These are phyloP conservation scores for Zaprionus tsacasi DNA, from an alignment of 1,140 invertebrate genomes.

Conservation along the genomic window DNA sequence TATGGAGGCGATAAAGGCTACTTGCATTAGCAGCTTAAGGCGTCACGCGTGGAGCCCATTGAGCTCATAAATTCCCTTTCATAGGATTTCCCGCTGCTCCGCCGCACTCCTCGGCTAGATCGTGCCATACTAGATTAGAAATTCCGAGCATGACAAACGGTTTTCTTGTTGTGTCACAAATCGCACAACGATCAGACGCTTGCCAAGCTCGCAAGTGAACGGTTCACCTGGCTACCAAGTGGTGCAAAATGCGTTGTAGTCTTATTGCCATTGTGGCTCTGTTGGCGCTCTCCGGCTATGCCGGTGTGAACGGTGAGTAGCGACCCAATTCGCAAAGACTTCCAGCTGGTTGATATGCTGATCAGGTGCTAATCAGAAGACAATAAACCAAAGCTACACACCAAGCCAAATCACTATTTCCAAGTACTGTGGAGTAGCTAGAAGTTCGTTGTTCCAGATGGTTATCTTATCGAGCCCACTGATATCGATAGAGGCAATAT, in stretches of 20 bases:
- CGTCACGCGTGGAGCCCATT: slow-evolving; percentile 36
- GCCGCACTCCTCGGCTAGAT: neutral
- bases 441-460: slow-evolving; percentile 6
- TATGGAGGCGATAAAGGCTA: slow-evolving; percentile 32
- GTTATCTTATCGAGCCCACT: slow-evolving; percentile 34
- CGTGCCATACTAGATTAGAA: slow-evolving; percentile 53
- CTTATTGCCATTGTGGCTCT: slow-evolving; percentile 40
- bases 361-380: slow-evolving; percentile 52
- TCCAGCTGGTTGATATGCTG: slow-evolving; percentile 50
- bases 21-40: slow-evolving; percentile 30
- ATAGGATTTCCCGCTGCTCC: neutral
- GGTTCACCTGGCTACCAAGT: slow-evolving; percentile 44
- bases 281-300: slow-evolving; percentile 39
- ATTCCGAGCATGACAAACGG: slow-evolving; percentile 43
- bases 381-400: neutral
- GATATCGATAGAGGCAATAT: slow-evolving; percentile 12
- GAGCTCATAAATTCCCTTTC: slow-evolving; percentile 12
- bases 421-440: neutral
- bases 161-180: slow-evolving; percentile 15
- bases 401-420: neutral
- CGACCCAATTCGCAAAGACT: slow-evolving; percentile 36
- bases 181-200: slow-evolving; percentile 53
- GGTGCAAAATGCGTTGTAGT: slow-evolving; percentile 57
- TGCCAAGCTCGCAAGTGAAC: slow-evolving; percentile 49
- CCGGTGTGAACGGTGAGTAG: slow-evolving; percentile 59